A percentile compares a stretch with the other conserved stretches of the same genome.
phyloP scores from a whole-genome alignment of 2,113 vertebrate genomes.

The Agapornis roseicollis region DNA sequence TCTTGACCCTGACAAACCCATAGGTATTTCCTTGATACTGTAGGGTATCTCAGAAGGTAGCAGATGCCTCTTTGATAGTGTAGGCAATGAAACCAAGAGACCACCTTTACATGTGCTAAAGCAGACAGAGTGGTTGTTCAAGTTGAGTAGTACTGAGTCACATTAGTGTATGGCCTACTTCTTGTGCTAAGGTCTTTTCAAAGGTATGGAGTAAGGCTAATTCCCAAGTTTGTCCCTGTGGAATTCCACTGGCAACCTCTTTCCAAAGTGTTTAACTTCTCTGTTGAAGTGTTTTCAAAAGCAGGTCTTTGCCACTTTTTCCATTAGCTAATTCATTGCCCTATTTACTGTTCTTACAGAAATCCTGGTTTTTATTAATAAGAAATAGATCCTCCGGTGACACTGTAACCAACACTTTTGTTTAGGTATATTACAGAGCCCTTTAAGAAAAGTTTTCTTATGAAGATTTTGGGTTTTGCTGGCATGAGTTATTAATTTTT shows the following conservation, averaged over 20 bases:
- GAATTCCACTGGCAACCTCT: neutral
- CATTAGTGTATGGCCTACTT: neutral
- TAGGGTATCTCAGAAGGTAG: neutral
- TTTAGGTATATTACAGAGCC: neutral
- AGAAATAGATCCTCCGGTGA: neutral
- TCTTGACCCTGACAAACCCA: neutral
- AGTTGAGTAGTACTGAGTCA: neutral
- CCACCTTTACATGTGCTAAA: neutral
- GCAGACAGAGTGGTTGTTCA: neutral
- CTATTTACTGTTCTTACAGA: neutral
- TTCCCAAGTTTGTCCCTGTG: neutral
- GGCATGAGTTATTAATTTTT: neutral
- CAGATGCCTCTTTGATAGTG: neutral
- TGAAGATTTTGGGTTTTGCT: neutral
- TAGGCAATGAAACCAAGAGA: neutral
- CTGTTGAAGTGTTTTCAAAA: neutral
- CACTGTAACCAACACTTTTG: neutral
- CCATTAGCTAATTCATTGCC: neutral
- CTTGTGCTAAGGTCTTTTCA: conserved; percentile 2
- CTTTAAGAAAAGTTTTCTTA: neutral
- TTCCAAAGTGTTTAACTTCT: neutral
- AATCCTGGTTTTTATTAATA: neutral
- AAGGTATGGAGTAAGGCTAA: neutral
- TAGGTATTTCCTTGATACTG: neutral
- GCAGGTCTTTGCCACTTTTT: neutral